phyloP scores from a whole-genome alignment of 2,888 invertebrate genomes.

The Cheilosia soror region DNA sequence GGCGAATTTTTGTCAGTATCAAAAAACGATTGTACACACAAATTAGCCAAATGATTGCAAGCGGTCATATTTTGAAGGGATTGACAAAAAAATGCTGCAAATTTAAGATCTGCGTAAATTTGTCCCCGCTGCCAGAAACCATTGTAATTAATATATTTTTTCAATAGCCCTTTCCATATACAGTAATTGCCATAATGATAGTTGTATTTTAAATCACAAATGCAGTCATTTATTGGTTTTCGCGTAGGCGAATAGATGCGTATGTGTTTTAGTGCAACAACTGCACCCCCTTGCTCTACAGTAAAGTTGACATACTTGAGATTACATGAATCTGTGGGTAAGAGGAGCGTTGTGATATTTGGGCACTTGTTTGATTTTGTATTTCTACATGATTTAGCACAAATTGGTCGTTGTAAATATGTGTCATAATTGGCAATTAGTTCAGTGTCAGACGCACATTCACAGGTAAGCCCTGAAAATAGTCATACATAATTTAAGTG shows the following conservation, averaged over 20 bases:
- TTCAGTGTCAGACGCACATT: constrained; percentile 81
- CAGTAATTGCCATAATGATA: constrained; percentile 81
- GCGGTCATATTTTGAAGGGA: constrained; percentile 84
- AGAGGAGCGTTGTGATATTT: constrained; percentile 30
- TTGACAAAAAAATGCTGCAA: constrained; percentile 82
- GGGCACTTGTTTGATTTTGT: constrained; percentile 31
- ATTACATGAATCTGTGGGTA: constrained; percentile 75
- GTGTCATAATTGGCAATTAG: constrained; percentile 79
- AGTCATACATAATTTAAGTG: constrained; percentile 77
- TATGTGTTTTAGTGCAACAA: constrained; percentile 59
- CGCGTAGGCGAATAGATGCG: constrained; percentile 63
- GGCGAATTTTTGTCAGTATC: constrained; percentile 84
- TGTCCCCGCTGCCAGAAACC: constrained; percentile 79
- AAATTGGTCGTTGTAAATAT: constrained; percentile 78
- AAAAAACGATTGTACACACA: constrained; percentile 87
- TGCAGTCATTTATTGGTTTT: constrained; percentile 77
- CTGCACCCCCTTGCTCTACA: constrained; percentile 56
- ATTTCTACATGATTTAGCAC: constrained; percentile 77
- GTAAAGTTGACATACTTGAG: constrained; percentile 80
- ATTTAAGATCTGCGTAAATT: constrained; percentile 80
- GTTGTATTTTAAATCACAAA: constrained; percentile 80
- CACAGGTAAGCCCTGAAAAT: constrained; percentile 83
- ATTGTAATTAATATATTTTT: constrained; percentile 80
- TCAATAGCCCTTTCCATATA: constrained; percentile 80
- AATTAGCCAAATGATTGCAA: constrained; percentile 88